Percentiles rank a stretch among this genome's conserved stretches.
Evolutionary conservation across 2,888 invertebrate species (phyloP).

Genomic region (Drosophila neonasuta): DNA sequence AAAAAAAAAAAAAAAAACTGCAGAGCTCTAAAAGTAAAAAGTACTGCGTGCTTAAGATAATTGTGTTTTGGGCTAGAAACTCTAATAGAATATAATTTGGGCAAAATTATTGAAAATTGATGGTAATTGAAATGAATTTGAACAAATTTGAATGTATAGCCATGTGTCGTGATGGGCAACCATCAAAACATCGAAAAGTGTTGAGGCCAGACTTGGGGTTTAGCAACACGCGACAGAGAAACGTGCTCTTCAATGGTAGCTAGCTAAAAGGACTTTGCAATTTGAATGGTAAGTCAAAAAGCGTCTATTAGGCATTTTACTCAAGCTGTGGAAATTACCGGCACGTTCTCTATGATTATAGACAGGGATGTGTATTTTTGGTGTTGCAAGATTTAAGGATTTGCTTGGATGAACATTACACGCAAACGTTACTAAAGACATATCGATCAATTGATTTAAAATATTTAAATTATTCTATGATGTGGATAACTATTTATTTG

Average conservation of each 20-base stretch:
- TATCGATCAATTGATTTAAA: neutral
- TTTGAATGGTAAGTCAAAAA: slow-evolving; percentile 30
- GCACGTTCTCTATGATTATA: slow-evolving; percentile 60
- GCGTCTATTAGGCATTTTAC: slow-evolving; percentile 68
- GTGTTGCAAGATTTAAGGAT: slow-evolving; percentile 8
- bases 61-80: slow-evolving; percentile 45
- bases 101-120: slow-evolving; percentile 77
- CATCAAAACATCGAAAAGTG: slow-evolving; percentile 69
- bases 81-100: slow-evolving; percentile 73
- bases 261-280: slow-evolving; percentile 43
- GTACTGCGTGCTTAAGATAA: slow-evolving; percentile 40
- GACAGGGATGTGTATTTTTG: slow-evolving; percentile 49
- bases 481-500: no score
- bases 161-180: slow-evolving; percentile 63
- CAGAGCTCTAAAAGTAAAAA: neutral
- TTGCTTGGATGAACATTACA: neutral
- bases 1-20: neutral
- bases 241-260: neutral
- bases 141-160: slow-evolving; percentile 73
- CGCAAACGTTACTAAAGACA: neutral
- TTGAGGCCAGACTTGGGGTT: slow-evolving; percentile 42
- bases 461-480: no score
- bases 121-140: slow-evolving; percentile 77
- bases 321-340: slow-evolving; percentile 61
- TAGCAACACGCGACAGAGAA: slow-evolving; percentile 61